phyloP scores from a whole-genome alignment of 2,888 invertebrate species.

The Machimus rusticus region DNA sequence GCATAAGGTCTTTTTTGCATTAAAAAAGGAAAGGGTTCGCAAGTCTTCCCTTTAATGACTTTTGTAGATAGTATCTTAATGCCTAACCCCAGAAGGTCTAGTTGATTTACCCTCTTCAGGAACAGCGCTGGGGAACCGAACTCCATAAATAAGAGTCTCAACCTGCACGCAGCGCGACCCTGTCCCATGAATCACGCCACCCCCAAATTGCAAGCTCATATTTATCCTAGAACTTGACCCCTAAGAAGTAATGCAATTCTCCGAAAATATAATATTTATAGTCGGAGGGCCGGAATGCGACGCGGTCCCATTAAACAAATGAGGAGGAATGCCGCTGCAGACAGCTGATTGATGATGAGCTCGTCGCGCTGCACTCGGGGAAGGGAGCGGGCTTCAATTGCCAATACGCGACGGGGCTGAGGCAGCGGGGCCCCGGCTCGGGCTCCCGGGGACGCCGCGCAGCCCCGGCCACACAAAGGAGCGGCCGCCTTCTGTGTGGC shows the following conservation, averaged over 20 bases:
- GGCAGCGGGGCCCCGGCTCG: not conserved
- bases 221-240: constrained; percentile 10
- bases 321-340: not conserved
- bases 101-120: not conserved
- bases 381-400: not conserved
- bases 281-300: not conserved
- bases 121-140: not conserved
- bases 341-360: constrained; percentile 29
- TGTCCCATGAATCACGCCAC: not conserved
- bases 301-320: constrained; percentile 32
- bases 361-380: not conserved
- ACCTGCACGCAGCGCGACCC: not conserved
- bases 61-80: not conserved
- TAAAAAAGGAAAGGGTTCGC: not conserved
- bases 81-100: not conserved
- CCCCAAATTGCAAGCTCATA: constrained; percentile 1
- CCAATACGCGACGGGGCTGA: not conserved
- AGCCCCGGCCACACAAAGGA: not conserved
- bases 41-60: not conserved
- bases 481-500: not conserved
- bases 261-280: constrained; percentile 38
- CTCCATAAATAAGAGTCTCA: not conserved
- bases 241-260: constrained; percentile 29
- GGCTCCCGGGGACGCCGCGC: not conserved
- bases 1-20: not conserved